Evolutionary conservation across 2,797 vertebrate genomes (phyloP).

Genomic region (Cuniculus paca): DNA sequence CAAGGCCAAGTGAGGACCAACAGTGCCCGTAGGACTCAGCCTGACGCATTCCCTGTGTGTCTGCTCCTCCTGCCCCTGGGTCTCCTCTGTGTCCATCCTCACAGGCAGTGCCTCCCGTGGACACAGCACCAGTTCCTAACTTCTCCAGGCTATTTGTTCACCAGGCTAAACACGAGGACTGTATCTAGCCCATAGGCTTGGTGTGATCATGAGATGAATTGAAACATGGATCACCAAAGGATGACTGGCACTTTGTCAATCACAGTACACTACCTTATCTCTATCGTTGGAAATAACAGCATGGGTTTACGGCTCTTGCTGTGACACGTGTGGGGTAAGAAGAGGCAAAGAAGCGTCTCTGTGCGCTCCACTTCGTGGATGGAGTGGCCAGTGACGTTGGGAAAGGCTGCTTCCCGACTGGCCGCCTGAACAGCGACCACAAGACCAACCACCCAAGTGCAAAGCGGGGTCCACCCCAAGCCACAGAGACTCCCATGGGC

Average conservation of each 20-base stretch:
- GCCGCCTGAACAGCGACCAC: fast-evolving
- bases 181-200: not conserved
- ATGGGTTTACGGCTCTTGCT: not conserved
- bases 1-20: not conserved
- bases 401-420: not conserved
- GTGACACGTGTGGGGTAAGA: not conserved
- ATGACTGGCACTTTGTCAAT: not conserved
- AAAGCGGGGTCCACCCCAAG: not conserved
- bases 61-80: not conserved
- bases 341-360: not conserved
- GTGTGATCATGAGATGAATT: not conserved
- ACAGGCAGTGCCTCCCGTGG: not conserved
- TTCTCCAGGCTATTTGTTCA: not conserved
- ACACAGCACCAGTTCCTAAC: not conserved
- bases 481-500: not conserved
- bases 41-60: not conserved
- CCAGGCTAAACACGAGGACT: not conserved
- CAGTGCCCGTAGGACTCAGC: not conserved
- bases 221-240: not conserved
- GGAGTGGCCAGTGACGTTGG: not conserved
- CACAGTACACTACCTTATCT: not conserved
- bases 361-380: not conserved
- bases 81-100: not conserved
- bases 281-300: not conserved
- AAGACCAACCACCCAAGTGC: too few species aligned